Conservation (phyloP, 2,888 invertebrate genomes). For the Rhaphigaster nebulosa region DNA sequence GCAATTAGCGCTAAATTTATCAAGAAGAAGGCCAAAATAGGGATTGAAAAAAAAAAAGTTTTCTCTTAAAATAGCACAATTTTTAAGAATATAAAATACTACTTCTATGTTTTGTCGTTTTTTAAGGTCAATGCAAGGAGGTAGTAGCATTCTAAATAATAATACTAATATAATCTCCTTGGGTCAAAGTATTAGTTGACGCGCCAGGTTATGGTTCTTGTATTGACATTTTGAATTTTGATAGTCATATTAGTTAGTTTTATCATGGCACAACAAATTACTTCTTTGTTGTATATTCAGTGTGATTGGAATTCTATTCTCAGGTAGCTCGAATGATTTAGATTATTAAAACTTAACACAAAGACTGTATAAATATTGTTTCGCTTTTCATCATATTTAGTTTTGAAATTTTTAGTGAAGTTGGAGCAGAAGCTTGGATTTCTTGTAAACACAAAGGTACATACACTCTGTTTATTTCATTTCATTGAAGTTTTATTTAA, state of each 20-base stretch:
- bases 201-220: background rate
- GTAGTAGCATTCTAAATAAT: too few species aligned
- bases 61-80: too few species aligned
- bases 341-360: background rate
- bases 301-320: slow-evolving; percentile 63
- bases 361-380: background rate
- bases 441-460: slow-evolving; percentile 70
- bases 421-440: slow-evolving; percentile 72
- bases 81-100: too few species aligned
- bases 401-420: slow-evolving; percentile 69
- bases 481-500: background rate
- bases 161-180: background rate
- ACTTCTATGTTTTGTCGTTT: too few species aligned
- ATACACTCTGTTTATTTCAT: background rate
- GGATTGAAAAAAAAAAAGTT: too few species aligned
- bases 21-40: too few species aligned
- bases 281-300: slow-evolving; percentile 57
- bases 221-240: slow-evolving; percentile 11
- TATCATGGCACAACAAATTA: background rate
- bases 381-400: background rate
- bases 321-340: slow-evolving; percentile 56
- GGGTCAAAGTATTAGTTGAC: background rate
- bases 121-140: too few species aligned
- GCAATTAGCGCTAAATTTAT: too few species aligned
- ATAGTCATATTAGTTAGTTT: background rate